Evolutionary conservation across 2,797 vertebrate genomes (phyloP), one percentile per base, ranked within the genome.

Genomic region (Gouania willdenowi): DNA sequence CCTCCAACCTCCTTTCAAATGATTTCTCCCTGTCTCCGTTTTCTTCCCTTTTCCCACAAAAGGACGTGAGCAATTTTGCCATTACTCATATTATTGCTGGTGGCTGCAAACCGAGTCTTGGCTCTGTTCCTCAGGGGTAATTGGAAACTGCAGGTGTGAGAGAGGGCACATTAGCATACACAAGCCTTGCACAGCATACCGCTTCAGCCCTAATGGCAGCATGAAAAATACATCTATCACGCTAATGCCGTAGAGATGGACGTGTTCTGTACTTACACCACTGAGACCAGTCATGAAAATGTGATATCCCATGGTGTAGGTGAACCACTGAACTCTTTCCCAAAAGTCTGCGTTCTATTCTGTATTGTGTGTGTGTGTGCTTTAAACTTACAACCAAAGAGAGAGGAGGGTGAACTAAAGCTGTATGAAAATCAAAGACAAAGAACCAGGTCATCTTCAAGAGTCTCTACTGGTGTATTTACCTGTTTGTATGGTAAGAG

Each of bases 101-200:
- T 81, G 83, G 79, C 74, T 75, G 79, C 77, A 78, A 81, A 79
- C 76, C 17, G 71, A 79, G 84, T 71, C 79, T 84, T 86, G 82
- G 82, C 83, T 77, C 69, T 54, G 71, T 84, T 88, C 82, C 82
- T 85, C 61, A 45, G 79, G 83, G 77, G 85, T 90, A 90, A 90
- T 88, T 90, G 84, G 77, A 87, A 86, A 83, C 84, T 89, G 86
- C 82, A 89, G 87, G 86, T 88, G 84, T 84, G 77, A 85, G 78
- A 85, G 78, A 79, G 81, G 81, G 66, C 72, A 77, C 83, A 89
- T 90, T 89, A 88, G 83, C 85, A 88, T 89, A 85, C 75, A 74
- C 54, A 71, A 79, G 67, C 58, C 68, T 66, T 32, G 69, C 75
- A 70, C 72, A 55, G 59, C 65, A 39, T 26, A 70, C 75, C 43